Conservation (phyloP, 2,888 invertebrate species). For the Rhagonycha lutea region DNA sequence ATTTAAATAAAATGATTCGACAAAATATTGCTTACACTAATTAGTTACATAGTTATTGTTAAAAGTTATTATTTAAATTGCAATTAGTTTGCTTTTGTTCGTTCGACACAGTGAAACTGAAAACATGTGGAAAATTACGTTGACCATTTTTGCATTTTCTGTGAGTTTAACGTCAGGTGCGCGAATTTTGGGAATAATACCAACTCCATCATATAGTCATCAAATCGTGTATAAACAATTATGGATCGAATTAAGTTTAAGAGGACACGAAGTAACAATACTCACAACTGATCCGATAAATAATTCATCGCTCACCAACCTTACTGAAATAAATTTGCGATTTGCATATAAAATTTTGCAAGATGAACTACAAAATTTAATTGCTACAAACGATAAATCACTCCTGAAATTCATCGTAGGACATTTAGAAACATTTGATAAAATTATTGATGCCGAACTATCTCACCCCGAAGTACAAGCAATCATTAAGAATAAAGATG, state of each 20-base stretch:
- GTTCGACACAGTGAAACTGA: background rate
- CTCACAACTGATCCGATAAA: constrained; percentile 54
- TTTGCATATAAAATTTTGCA: constrained; percentile 5
- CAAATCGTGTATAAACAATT: constrained; percentile 55
- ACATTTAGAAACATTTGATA: background rate
- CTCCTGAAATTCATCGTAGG: background rate
- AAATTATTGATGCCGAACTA: background rate
- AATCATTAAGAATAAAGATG: background rate
- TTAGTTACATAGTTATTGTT: no score
- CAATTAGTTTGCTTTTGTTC: background rate
- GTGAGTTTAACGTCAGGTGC: background rate
- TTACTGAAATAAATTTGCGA: constrained; percentile 52
- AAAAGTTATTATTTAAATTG: no score
- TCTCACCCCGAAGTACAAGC: background rate
- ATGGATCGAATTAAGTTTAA: constrained; percentile 51
- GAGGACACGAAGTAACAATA: constrained; percentile 57
- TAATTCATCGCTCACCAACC: constrained; percentile 46
- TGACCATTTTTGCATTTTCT: background rate
- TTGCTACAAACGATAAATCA: background rate
- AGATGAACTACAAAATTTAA: background rate
- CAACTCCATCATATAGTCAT: constrained; percentile 56
- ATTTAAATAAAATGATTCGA: no score
- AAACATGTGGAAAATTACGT: background rate
- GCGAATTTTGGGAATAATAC: constrained; percentile 53
- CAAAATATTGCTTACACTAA: no score